Evolutionary conservation across 2,113 vertebrate species (phyloP), one percentile per base, ranked within the genome.

Genomic region (Cariama cristata): DNA sequence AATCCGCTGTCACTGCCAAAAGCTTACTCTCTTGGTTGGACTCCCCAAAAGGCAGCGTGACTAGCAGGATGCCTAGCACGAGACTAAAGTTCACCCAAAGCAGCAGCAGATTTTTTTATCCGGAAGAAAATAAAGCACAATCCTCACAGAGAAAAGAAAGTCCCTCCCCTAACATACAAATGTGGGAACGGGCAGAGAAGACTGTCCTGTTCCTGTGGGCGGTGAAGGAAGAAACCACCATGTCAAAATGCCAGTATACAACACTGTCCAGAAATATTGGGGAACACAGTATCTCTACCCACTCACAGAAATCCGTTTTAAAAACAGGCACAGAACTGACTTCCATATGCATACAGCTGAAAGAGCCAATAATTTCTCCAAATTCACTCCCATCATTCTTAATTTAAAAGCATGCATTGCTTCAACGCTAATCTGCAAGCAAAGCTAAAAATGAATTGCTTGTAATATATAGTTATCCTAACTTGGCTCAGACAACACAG

Each of bases 391-490:
- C 80, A 79, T 82, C 15, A 0, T 85, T 93, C 92, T 90, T 79
- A 81, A 95, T 80, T 94, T 88, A 93, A 96, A 82, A 87, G 73
- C 69, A 79, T 5, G 49, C 52, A 44, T 27, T 79, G 77, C 84
- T 86, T 89, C 60, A 71, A 74, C 32, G 69, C 69, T 93, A 69
- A 96, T 94, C 86, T 93, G 86, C 96, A 96, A 94, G 93, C 77
- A 58, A 89, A 95, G 93, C 89, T 96, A 97, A 97, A 97, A 97
- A 89, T 68, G 15, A 97, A 89, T 58, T 74, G 77, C 89, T 89
- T 12, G 11, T 71, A 95, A 91, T 82, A 89, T 80, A 94, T 32
- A 95, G 94, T 58, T 94, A 91, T 73, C 55, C 83, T 84, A 56
- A 89, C 88, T 95, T 97, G 96, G 96, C 95, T 81, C 79, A 93